Evolutionary conservation across 92 coral and sea anemone species (phyloP), one percentile per base, ranked within the genome.

Genomic region (Phenganax subtilis): DNA sequence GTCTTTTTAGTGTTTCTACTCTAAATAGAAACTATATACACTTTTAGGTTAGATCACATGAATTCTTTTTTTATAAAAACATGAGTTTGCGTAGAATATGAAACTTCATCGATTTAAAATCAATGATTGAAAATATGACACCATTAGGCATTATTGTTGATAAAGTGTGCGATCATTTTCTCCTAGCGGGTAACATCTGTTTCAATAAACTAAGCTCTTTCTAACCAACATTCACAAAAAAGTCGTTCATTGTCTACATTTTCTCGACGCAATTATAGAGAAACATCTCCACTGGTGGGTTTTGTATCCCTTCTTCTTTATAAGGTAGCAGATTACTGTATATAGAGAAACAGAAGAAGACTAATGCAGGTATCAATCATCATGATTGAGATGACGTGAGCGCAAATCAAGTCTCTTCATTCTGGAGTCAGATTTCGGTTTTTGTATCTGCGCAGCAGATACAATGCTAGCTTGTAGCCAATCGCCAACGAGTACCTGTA

Each of bases 81-180:
- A 68, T 68, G 54, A 68, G n/a, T 30, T 37, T n/a, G 14, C 17
- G 54, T 12, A 20, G 6, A 30, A 68, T 6, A 8, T 30, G 29
- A 30, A 16, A 30, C 73, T 68, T 68, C 73, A 68, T 68, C 73
- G 73, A 68, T 68, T 30, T 29, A 68, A 68, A 68, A 68, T 68
- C 73, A 68, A 68, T 53, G 77, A 56, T 59, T 52, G 62, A 20
- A n/a, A 27, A 53, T 52, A 0, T 73, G 60, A 53, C 60, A 73
- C 77, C 62, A 15, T 52, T 59, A 20, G 65, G 65, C 65, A 1
- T 14, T 11, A 27, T 17, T 57, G 70, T 58, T 28, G 70, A 58
- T 51, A 64, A 76, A 30, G 12, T 58, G 15, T 11, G 54, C 54
- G 44, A 57, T 73, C 77, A 59, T 30, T 28, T 15, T 57, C 37